Percentiles rank a stretch among this genome's conserved stretches.
These are phyloP conservation scores for Tachysurus vachellii DNA, from an alignment of 2,113 vertebrate genomes.

Conservation along the genomic window DNA sequence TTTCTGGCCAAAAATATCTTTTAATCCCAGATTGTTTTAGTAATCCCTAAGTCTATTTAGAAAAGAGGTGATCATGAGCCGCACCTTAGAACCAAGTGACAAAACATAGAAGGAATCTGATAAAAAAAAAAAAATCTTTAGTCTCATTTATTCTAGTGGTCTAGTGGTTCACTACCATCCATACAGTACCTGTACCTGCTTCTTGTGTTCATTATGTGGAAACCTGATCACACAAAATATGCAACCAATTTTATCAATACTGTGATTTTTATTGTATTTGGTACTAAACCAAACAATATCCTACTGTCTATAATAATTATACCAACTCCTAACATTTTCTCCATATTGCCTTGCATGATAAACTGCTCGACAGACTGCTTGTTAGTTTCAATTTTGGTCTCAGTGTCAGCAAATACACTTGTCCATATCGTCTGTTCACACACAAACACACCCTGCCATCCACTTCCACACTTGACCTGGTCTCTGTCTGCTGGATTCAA, in stretches of 20 bases:
- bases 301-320: background rate
- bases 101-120: too few species aligned
- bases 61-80: too few species aligned
- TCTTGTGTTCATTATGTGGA: background rate
- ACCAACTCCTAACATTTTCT: background rate
- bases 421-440: background rate
- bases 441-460: background rate
- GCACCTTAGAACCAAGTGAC: too few species aligned
- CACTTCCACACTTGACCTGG: constrained; percentile 10
- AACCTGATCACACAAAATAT: background rate
- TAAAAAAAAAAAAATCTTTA: too few species aligned
- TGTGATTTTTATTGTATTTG: background rate
- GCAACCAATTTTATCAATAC: background rate
- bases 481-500: background rate
- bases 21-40: too few species aligned
- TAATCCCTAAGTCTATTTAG: too few species aligned
- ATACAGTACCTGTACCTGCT: background rate
- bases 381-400: background rate
- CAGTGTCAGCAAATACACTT: background rate
- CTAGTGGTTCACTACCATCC: background rate
- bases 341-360: background rate
- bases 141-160: background rate
- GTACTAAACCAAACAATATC: background rate
- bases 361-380: background rate
- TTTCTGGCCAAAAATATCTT: too few species aligned